A percentile compares a stretch with the other conserved stretches of the same genome.
phyloP scores from a whole-genome alignment of 2,797 vertebrate species.

The Phrynocephalus vlangalii region DNA sequence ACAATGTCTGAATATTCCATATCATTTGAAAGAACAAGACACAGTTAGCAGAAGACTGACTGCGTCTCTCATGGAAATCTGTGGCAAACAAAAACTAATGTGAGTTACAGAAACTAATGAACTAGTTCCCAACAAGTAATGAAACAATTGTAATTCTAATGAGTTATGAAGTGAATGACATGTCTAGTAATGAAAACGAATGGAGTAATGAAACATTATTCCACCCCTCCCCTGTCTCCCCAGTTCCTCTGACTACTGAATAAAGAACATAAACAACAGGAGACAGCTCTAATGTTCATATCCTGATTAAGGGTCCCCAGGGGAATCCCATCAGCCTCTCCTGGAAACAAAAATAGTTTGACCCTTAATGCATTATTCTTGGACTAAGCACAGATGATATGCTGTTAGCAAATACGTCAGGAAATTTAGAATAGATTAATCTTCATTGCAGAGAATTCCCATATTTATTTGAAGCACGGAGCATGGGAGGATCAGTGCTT shows the following conservation, averaged over 20 bases:
- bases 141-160: constrained; percentile 17
- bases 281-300: not conserved
- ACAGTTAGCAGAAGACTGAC: not conserved
- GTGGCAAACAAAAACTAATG: not conserved
- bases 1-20: not conserved
- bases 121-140: not conserved
- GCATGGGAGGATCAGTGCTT: not conserved
- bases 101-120: not conserved
- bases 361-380: not conserved
- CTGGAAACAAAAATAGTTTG: not conserved
- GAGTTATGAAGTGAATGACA: constrained; percentile 11
- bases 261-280: not conserved
- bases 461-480: not conserved
- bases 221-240: too few species aligned
- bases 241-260: not conserved
- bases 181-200: constrained; percentile 1
- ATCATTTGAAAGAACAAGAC: not conserved
- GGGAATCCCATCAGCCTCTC: not conserved
- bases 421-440: not conserved
- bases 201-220: not conserved
- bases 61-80: not conserved
- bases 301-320: not conserved
- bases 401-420: not conserved
- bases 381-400: not conserved
- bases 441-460: not conserved